These are phyloP conservation scores for Cylloceria caligata DNA, from an alignment of 2,888 invertebrate genomes.

Conservation along the genomic window DNA sequence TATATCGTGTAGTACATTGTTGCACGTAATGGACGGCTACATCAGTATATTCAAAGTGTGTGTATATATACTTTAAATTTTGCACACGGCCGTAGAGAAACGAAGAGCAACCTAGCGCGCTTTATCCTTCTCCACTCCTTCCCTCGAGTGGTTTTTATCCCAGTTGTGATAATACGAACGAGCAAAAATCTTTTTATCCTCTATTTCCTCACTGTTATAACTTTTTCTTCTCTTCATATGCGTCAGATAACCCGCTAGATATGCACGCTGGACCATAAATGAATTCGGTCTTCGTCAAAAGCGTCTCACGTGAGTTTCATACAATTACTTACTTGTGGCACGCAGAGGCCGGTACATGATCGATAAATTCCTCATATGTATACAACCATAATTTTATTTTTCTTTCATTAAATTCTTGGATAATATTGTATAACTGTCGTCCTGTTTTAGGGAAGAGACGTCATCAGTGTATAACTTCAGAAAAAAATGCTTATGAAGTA, in stretches of 20 bases:
- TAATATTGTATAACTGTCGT: too few species aligned
- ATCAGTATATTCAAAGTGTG: constrained; percentile 47
- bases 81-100: constrained; percentile 38
- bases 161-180: constrained; percentile 60
- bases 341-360: background rate
- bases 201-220: constrained; percentile 42
- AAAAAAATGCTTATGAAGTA: background rate
- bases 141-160: constrained; percentile 59
- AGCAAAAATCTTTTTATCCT: constrained; percentile 62
- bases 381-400: background rate
- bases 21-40: constrained; percentile 65
- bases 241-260: background rate
- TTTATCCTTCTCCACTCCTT: too few species aligned
- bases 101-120: constrained; percentile 56
- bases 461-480: too few species aligned
- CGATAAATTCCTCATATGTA: too few species aligned
- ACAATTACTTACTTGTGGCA: background rate
- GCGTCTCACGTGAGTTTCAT: background rate
- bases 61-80: constrained; percentile 53
- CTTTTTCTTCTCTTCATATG: constrained; percentile 30
- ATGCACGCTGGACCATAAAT: background rate
- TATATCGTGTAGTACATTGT: constrained; percentile 39
- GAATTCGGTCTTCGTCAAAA: constrained; percentile 19
- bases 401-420: background rate
- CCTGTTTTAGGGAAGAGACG: too few species aligned